Base-by-base conservation (phyloP, 1,140 invertebrate species). In the Charaxes varanes region DNA sequence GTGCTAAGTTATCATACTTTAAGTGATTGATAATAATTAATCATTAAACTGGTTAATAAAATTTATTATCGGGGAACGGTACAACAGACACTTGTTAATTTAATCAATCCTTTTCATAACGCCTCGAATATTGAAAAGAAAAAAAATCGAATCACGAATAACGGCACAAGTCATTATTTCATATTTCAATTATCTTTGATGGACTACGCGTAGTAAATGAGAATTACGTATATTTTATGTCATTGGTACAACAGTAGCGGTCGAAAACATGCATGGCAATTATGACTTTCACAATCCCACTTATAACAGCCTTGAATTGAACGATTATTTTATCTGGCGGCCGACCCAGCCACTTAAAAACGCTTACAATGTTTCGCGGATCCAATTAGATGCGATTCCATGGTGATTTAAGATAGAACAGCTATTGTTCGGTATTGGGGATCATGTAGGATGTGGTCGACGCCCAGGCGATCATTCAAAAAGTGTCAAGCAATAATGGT, bases 301-400 rank as follows among this genome's bases (percentile, higher is more conserved):
- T 53, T 54, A 54, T 59, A 51, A 26, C 36, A 36, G 40, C 42
- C 42, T 53, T 49, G 49, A 17, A 34, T 46, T 53, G 46, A 59
- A 48, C 52, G 56, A 52, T 59, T 52, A 42, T 43, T 49, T 41
- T 45, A 59, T 59, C 47, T 46, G 24, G 26, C 8, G 14, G 32
- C 33, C 21, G 24, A 40, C 40, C 31, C 35, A 48, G 27, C 38
- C 31, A 41, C 41, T 49, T 54, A 52, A 64, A 64, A 63, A 49
- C 53, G 38, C 33, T 47, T 28, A 53, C 54, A 52, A 63, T 56
- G 53, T 60, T 70, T 77, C 50, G 70, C 71, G 58, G 61, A 60
- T 69, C 78, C 73, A 82, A 82, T 82, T 82, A 82, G 67, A 76
- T 60, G 57, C 60, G 45, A 70, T 79, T 73, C 78, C 66, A 67